Conservation (phyloP, 2,888 invertebrate species). For the Himalopsyche japonica region DNA sequence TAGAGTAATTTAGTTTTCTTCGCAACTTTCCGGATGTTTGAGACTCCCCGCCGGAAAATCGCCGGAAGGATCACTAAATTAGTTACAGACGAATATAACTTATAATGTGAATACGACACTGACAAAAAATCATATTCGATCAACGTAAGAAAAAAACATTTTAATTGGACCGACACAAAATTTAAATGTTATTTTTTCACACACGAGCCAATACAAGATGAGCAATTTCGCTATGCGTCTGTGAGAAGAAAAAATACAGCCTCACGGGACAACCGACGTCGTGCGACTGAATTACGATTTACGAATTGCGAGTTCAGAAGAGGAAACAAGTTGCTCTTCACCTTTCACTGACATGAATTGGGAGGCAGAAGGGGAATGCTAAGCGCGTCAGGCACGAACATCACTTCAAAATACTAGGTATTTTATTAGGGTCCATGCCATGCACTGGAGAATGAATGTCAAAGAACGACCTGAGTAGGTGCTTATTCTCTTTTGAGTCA, state of each 20-base stretch:
- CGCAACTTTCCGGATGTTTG: not conserved
- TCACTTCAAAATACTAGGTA: not conserved
- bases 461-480: not conserved
- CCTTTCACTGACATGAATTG: conserved; percentile 29
- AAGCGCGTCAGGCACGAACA: not conserved
- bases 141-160: not conserved
- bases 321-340: conserved; percentile 28
- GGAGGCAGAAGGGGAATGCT: conserved; percentile 2
- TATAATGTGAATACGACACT: not conserved
- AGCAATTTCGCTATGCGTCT: not conserved
- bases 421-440: not conserved
- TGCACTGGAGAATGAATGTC: not conserved
- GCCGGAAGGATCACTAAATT: not conserved
- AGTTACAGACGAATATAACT: not conserved
- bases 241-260: not conserved
- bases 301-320: not conserved
- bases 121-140: not conserved
- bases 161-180: not conserved
- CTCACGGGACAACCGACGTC: not conserved
- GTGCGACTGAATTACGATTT: not conserved
- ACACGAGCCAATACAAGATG: not conserved
- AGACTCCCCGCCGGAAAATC: not conserved
- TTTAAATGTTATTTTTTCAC: not conserved
- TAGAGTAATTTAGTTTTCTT: not conserved
- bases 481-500: too few relatives aligned